Conservation (phyloP, 2,888 invertebrate species). For the Drosophila kambysellisi region DNA sequence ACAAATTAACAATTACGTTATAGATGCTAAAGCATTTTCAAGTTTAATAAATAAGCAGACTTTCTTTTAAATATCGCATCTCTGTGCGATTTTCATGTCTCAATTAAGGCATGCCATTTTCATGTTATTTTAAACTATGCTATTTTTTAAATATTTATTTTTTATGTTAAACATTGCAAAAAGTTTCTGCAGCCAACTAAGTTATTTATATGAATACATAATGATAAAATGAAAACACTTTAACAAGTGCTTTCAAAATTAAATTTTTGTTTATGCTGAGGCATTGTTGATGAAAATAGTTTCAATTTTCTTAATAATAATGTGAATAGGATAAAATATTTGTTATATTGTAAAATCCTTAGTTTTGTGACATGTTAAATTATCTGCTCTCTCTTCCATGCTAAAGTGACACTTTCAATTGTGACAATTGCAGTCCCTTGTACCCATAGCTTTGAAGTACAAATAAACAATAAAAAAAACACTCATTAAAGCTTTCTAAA, state of each 20-base stretch:
- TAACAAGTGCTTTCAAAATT: background rate
- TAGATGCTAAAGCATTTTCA: background rate
- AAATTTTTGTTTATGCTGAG: background rate
- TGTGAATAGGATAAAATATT: background rate
- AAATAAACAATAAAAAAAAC: background rate
- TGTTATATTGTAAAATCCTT: background rate
- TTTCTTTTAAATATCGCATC: background rate
- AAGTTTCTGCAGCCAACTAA: background rate
- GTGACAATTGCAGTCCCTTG: background rate
- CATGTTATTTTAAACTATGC: background rate
- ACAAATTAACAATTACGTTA: background rate
- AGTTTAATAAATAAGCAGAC: background rate
- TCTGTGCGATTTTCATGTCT: background rate
- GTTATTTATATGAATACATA: background rate
- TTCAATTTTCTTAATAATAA: background rate
- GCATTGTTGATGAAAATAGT: background rate
- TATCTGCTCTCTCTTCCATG: background rate
- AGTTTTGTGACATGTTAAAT: background rate
- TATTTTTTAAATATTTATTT: background rate
- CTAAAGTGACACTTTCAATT: background rate
- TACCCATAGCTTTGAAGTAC: background rate
- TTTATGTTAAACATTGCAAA: background rate
- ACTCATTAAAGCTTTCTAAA: constrained; percentile 4
- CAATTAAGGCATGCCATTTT: background rate
- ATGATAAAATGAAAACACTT: background rate